phyloP scores from a whole-genome alignment of 2,888 invertebrate genomes.

The Geotrupes spiniger region DNA sequence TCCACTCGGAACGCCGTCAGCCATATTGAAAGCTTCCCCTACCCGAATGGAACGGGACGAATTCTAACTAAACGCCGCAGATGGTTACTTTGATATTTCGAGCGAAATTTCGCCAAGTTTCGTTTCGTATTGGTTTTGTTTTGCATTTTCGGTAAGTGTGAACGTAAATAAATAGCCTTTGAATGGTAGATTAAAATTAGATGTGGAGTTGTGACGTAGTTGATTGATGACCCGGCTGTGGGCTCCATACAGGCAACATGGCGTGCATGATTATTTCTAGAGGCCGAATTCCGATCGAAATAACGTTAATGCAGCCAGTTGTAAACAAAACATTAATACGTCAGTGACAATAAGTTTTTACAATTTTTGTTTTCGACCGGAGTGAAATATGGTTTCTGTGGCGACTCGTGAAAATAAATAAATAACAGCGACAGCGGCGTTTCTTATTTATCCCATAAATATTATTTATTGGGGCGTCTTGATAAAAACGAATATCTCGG shows the following conservation, averaged over 20 bases:
- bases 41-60: conserved; percentile 28
- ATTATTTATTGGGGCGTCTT: too few relatives aligned
- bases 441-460: too few relatives aligned
- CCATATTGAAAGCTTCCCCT: conserved; percentile 43
- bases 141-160: conserved; percentile 18
- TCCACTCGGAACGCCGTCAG: conserved; percentile 33
- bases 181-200: conserved; percentile 17
- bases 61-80: conserved; percentile 11
- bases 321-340: too few relatives aligned
- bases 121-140: conserved; percentile 19
- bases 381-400: too few relatives aligned
- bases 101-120: conserved; percentile 17
- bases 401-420: too few relatives aligned
- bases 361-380: too few relatives aligned
- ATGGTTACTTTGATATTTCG: conserved; percentile 16
- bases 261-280: conserved; percentile 19
- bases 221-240: conserved; percentile 20
- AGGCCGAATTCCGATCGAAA: too few relatives aligned
- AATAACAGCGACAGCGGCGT: too few relatives aligned
- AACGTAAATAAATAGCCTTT: conserved; percentile 15
- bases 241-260: conserved; percentile 21
- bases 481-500: too few relatives aligned
- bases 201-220: conserved; percentile 21
- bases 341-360: too few relatives aligned
- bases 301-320: too few relatives aligned